Conservation (phyloP, 2,797 vertebrate genomes). For the Setipinna tenuifilis region DNA sequence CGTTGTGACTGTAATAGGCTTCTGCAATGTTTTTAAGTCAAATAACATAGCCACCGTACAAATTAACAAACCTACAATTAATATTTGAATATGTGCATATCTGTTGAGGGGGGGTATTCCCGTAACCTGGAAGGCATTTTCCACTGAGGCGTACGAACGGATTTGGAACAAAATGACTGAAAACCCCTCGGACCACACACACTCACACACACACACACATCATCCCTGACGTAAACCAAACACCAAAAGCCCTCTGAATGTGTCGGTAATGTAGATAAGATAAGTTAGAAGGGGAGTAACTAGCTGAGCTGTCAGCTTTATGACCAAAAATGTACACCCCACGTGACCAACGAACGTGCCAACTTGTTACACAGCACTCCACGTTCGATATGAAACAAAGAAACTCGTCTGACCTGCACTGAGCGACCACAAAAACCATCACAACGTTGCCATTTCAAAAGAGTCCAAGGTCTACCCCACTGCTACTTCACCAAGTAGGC, state of each 20-base stretch:
- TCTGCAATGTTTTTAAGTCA: neutral
- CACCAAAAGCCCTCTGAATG: neutral
- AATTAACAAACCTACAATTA: neutral
- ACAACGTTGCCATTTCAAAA: neutral
- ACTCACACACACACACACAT: neutral
- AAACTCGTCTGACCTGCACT: neutral
- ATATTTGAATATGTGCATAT: neutral
- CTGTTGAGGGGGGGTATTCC: neutral
- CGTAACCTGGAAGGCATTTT: neutral
- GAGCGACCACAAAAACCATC: neutral
- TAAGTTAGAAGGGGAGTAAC: neutral
- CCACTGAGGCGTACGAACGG: neutral
- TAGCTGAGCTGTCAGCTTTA: neutral
- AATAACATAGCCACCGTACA: neutral
- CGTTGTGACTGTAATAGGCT: neutral
- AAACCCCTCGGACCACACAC: neutral
- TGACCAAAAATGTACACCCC: constrained; percentile 31
- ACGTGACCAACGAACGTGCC: constrained; percentile 29
- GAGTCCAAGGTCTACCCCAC: neutral
- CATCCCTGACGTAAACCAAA: neutral
- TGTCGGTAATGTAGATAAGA: neutral
- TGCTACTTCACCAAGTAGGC: neutral
- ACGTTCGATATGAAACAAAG: constrained; percentile 4
- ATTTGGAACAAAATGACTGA: neutral
- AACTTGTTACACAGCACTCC: constrained; percentile 33